Evolutionary conservation across 2,888 invertebrate species (phyloP), one percentile per base, ranked within the genome.

Genomic region (Lasioglossum lativentre): DNA sequence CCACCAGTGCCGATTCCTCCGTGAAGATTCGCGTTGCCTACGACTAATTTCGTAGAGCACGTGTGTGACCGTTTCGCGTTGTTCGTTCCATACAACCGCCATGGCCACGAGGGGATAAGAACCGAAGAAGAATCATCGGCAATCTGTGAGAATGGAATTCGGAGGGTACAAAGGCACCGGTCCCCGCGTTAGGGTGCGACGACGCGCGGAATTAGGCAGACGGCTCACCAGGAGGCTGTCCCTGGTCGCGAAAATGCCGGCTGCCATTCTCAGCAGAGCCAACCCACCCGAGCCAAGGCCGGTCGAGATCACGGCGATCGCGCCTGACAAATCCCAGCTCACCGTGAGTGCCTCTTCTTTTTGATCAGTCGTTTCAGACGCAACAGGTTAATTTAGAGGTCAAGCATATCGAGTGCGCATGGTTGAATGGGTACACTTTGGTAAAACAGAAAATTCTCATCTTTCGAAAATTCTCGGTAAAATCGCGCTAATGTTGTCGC

Each of bases 321-420:
- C 96, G 66, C 97, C 97, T 52, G 97, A 97, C 93, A 97, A 97
- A 95, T 96, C 96, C 16, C 97, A 96, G 92, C 96, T 96, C 95
- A 96, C 96, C 96, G 97, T 97, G 95, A 95, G 95, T 94, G 27
- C 56, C 52, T 78, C 71, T 8, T 34, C 27, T 71, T 30, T 19
- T 34, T n/a, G n/a, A 16, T 34, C 12, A 4, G 16, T 45, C 14
- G 16, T 45, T 45, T 45, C 16, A 42, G 4, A 2, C 42, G 42
- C 42, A 14, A 42, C 42, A 4, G 16, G 45, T 4, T 4, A 45
- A 45, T 4, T 45, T n/a, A n/a, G n/a, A n/a, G n/a, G n/a, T n/a
- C n/a, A n/a, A n/a, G n/a, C n/a, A n/a, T n/a, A n/a, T n/a, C n/a
- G n/a, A n/a, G n/a, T n/a, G n/a, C n/a, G n/a, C n/a, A n/a, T n/a